Evolutionary conservation across 2,113 vertebrate species (phyloP).

Genomic region (Hypomesus transpacificus): DNA sequence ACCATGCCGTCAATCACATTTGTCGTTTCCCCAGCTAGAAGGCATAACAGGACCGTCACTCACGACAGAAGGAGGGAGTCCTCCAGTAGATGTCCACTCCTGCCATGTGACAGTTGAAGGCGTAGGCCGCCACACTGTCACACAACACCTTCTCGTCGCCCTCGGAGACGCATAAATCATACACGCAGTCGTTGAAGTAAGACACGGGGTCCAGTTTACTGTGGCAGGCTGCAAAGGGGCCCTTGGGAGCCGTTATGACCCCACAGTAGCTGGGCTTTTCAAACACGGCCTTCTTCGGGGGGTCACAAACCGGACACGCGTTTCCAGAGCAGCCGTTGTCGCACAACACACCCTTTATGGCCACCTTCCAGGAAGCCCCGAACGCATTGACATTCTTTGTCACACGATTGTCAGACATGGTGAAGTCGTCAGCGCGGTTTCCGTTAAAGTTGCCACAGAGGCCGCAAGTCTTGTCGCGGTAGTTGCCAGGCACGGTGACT

Average conservation of each 20-base stretch:
- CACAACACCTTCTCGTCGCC: constrained; percentile 63
- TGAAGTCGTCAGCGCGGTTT: constrained; percentile 54
- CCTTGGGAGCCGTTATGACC: constrained; percentile 47
- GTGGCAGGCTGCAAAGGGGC: constrained; percentile 67
- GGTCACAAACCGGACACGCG: constrained; percentile 32
- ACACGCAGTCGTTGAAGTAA: constrained; percentile 67
- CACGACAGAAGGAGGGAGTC: constrained; percentile 68
- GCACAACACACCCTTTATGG: constrained; percentile 52
- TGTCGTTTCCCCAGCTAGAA: too few species aligned
- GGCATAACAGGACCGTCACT: constrained; percentile 31
- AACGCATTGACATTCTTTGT: constrained; percentile 44
- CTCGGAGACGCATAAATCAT: constrained; percentile 63
- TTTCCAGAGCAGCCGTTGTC: constrained; percentile 51
- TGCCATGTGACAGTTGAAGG: constrained; percentile 57
- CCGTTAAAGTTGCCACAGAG: constrained; percentile 72
- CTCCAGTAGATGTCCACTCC: constrained; percentile 64
- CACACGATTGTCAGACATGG: constrained; percentile 20
- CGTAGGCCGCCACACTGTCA: constrained; percentile 63
- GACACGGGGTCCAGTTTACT: constrained; percentile 53
- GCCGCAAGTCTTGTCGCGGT: constrained; percentile 59
- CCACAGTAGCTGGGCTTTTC: constrained; percentile 56
- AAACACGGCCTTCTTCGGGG: constrained; percentile 52
- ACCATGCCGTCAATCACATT: too few species aligned
- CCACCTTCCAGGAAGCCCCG: constrained; percentile 60
- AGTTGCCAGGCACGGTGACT: constrained; percentile 64